Conservation (phyloP, 2,888 invertebrate genomes). For the Mythimna albipuncta region DNA sequence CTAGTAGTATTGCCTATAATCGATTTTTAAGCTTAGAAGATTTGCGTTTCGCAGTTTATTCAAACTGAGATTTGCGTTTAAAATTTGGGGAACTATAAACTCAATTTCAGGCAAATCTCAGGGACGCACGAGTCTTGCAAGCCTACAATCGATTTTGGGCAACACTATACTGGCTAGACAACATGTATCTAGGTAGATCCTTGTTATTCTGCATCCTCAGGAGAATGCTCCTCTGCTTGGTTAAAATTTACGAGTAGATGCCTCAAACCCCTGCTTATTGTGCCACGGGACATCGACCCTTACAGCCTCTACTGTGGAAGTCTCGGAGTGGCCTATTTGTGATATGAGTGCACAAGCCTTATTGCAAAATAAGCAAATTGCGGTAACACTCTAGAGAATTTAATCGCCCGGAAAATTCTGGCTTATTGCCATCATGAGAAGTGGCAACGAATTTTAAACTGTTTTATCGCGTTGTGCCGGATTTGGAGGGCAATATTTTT, state of each 20-base stretch:
- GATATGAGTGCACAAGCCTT: conserved; percentile 27
- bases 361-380: conserved; percentile 52
- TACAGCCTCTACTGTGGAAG: background rate
- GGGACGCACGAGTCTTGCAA: too few relatives aligned
- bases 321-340: conserved; percentile 30
- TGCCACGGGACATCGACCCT: conserved; percentile 9
- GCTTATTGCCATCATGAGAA: conserved; percentile 57
- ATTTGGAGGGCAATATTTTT: conserved; percentile 42
- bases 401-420: conserved; percentile 55
- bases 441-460: conserved; percentile 55
- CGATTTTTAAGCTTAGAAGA: too few relatives aligned
- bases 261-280: conserved; percentile 4
- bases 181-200: background rate
- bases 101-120: too few relatives aligned
- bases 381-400: conserved; percentile 49
- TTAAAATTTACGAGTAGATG: conserved; percentile 21
- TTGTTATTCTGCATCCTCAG: background rate
- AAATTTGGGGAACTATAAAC: too few relatives aligned
- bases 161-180: too few relatives aligned
- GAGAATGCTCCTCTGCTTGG: conserved; percentile 4
- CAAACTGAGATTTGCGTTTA: too few relatives aligned
- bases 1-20: too few relatives aligned
- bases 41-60: background rate
- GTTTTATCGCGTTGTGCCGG: conserved; percentile 37
- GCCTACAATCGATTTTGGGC: too few relatives aligned